phyloP scores from a whole-genome alignment of 2,797 vertebrate genomes.

The Chaetophractus vellerosus region DNA sequence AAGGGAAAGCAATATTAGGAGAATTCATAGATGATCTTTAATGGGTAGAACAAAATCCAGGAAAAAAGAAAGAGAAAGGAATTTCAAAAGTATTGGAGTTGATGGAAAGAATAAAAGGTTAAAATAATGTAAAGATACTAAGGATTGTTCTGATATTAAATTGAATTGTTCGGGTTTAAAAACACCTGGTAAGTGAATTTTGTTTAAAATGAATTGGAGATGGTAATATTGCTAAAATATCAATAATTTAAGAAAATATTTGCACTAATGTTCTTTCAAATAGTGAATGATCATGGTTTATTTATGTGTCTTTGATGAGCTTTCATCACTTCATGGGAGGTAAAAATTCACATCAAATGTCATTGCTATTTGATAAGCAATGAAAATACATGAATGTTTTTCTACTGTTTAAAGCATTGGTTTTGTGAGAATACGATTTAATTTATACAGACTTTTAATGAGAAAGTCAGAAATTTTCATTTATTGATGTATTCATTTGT shows the following conservation, averaged over 20 bases:
- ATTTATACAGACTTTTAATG: neutral
- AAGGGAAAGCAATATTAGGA: neutral
- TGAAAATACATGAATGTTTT: slow-evolving; percentile 22
- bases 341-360: neutral
- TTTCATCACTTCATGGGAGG: neutral
- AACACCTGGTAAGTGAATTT: neutral
- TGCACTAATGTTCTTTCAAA: neutral
- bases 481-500: neutral
- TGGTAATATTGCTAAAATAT: slow-evolving; percentile 27
- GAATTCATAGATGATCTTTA: neutral
- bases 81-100: neutral
- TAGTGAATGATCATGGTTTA: neutral
- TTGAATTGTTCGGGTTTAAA: neutral
- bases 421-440: neutral
- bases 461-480: neutral
- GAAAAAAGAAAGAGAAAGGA: neutral
- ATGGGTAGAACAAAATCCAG: neutral
- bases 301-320: neutral
- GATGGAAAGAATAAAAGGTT: neutral
- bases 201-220: neutral
- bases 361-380: slow-evolving; percentile 17
- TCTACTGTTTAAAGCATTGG: neutral
- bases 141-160: neutral
- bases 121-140: neutral
- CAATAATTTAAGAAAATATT: slow-evolving; percentile 47